Percentiles rank a stretch among this genome's conserved stretches.
phyloP scores from a whole-genome alignment of 2,797 vertebrate genomes.

The Meda fulgida region DNA sequence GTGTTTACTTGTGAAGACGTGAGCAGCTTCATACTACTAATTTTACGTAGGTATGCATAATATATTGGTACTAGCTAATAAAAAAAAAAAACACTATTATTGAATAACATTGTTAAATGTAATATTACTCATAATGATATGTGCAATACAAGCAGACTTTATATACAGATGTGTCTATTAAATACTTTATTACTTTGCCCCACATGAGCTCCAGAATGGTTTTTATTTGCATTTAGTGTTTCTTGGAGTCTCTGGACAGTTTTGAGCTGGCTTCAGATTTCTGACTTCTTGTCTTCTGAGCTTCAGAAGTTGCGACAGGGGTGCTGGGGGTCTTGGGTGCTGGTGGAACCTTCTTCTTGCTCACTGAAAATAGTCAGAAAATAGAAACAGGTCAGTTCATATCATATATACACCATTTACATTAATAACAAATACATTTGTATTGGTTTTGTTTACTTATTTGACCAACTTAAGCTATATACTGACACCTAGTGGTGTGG shows the following conservation, averaged over 20 bases:
- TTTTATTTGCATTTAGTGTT: constrained; percentile 58
- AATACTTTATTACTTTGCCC: background rate
- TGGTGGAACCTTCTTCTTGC: constrained; percentile 47
- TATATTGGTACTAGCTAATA: background rate
- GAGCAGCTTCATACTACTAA: background rate
- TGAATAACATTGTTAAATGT: constrained; percentile 2
- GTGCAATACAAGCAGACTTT: background rate
- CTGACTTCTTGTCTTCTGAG: constrained; percentile 60
- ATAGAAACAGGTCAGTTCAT: background rate
- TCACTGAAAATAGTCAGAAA: constrained; percentile 58
- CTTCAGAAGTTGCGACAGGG: constrained; percentile 45
- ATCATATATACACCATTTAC: background rate
- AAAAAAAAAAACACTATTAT: background rate
- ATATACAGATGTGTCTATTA: constrained; percentile 2
- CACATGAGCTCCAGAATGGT: background rate
- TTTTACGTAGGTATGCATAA: background rate
- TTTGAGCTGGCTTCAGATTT: constrained; percentile 56
- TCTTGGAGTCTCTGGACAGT: constrained; percentile 64
- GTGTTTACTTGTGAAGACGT: background rate
- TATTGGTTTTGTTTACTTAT: background rate
- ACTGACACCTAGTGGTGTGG: background rate
- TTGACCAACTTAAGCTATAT: background rate
- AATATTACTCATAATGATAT: background rate
- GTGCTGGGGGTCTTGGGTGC: constrained; percentile 51
- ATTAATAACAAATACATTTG: background rate